A percentile compares a stretch with the other conserved stretches of the same genome.
Conservation (phyloP, 2,113 vertebrate genomes). For the Pygoscelis adeliae region DNA sequence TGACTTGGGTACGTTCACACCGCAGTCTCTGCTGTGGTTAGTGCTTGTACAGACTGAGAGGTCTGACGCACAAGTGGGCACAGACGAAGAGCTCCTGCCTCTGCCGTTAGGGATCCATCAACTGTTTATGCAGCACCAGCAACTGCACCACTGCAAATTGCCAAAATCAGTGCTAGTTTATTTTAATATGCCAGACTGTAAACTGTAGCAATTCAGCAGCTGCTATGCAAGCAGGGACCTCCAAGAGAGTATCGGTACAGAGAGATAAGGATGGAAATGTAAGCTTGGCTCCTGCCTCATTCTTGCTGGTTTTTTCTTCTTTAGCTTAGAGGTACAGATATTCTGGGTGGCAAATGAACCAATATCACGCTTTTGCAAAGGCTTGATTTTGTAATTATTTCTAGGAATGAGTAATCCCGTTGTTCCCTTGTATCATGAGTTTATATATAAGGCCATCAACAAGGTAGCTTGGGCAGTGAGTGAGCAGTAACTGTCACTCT, state of each 20-base stretch:
- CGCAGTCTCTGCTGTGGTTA: neutral
- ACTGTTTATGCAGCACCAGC: neutral
- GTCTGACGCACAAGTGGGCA: neutral
- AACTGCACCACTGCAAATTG: neutral
- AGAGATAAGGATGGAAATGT: conserved; percentile 26
- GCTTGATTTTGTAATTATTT: conserved; percentile 1
- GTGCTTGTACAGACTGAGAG: neutral
- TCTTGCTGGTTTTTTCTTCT: neutral
- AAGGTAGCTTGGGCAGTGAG: neutral
- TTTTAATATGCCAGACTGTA: conserved; percentile 54
- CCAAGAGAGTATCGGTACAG: neutral
- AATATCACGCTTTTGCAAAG: neutral
- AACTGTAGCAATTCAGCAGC: conserved; percentile 47
- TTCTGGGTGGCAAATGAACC: neutral
- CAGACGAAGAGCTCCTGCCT: neutral
- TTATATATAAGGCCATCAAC: neutral
- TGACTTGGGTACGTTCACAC: neutral
- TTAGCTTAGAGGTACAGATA: neutral
- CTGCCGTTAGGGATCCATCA: neutral
- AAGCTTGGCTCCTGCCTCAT: neutral
- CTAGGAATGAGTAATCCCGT: neutral
- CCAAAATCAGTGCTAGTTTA: conserved; percentile 35
- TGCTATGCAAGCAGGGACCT: conserved; percentile 33
- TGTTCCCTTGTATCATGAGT: neutral
- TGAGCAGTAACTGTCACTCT: neutral